Conservation (phyloP, 2,888 invertebrate species). For the Rotaria magnacalcarata region DNA sequence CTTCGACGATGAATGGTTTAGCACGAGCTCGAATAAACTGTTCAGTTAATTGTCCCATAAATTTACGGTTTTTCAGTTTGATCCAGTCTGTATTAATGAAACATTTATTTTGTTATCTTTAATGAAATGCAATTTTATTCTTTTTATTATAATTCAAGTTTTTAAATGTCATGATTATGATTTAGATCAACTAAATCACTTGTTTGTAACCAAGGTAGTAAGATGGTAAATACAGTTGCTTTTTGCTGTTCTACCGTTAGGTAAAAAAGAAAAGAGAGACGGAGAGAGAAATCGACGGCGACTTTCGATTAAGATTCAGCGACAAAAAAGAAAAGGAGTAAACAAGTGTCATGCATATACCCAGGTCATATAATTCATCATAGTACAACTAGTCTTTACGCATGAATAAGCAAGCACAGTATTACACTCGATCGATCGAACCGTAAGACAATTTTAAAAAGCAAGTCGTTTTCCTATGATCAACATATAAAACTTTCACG, state of each 20-base stretch:
- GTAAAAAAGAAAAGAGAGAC: not conserved
- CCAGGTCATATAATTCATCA: not conserved
- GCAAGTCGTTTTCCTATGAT: not conserved
- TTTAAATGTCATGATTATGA: not conserved
- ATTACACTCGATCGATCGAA: not conserved
- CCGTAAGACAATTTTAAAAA: not conserved
- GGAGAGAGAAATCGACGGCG: not conserved
- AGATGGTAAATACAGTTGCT: not conserved
- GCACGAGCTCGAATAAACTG: constrained; percentile 56
- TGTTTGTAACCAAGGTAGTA: not conserved
- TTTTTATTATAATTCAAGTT: not conserved
- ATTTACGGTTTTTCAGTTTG: constrained; percentile 57
- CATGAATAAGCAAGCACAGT: not conserved
- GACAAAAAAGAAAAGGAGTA: not conserved
- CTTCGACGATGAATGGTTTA: constrained; percentile 52
- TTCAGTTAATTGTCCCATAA: constrained; percentile 55
- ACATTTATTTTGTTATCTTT: not conserved
- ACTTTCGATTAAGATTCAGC: constrained; percentile 10
- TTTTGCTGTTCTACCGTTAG: constrained; percentile 1
- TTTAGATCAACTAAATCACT: not conserved
- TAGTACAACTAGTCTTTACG: not conserved
- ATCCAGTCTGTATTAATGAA: constrained; percentile 54
- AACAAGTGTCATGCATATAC: not conserved
- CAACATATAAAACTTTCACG: not conserved
- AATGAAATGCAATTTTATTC: not conserved